phyloP scores from a whole-genome alignment of 2,113 vertebrate genomes.

The Anolis sagrei region DNA sequence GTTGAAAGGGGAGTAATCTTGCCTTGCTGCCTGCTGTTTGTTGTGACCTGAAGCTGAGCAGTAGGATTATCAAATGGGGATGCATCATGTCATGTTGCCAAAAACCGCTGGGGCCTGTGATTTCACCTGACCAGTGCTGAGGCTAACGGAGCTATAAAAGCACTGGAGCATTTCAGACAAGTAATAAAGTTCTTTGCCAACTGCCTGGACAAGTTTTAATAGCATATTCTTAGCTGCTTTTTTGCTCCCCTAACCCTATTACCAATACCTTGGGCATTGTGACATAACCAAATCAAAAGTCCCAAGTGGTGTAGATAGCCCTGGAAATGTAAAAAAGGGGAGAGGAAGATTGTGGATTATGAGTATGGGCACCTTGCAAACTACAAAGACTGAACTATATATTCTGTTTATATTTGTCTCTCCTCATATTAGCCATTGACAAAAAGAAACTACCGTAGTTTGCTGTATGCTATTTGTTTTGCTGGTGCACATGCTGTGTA shows the following conservation, averaged over 20 bases:
- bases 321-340: background rate
- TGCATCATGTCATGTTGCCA: background rate
- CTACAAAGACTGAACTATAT: background rate
- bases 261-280: background rate
- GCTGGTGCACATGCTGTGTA: background rate
- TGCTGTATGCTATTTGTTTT: background rate
- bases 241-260: conserved; percentile 3
- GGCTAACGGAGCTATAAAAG: conserved; percentile 11
- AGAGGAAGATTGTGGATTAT: background rate
- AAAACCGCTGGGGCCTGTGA: conserved; percentile 7
- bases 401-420: background rate
- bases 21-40: background rate
- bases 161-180: conserved; percentile 14
- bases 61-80: background rate
- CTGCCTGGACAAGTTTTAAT: background rate
- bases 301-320: background rate
- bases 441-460: background rate
- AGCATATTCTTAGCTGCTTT: conserved; percentile 14
- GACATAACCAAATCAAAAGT: background rate
- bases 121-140: background rate
- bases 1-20: background rate
- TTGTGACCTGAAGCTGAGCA: background rate
- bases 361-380: background rate
- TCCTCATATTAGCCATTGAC: background rate
- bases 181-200: conserved; percentile 5